Evolutionary conservation across 92 coral and sea anemone genomes (phyloP), one percentile per base, ranked within the genome.

Genomic region (Zoanthus sansibaricus): DNA sequence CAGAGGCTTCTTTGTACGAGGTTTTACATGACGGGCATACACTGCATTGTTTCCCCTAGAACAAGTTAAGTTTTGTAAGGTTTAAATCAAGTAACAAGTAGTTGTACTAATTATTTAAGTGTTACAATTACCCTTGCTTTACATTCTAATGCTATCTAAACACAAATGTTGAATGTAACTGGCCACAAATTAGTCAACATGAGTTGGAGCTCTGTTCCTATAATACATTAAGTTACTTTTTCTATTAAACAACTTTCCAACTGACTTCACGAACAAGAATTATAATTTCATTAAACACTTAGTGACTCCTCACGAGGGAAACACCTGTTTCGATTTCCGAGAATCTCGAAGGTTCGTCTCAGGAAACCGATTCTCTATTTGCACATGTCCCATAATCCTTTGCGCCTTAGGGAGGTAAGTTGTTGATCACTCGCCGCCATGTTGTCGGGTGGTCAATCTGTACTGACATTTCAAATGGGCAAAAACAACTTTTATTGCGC

Each of bases 21-120:
- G 6, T 79, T 0, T 89, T 86, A 59, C 99, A 97, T 33, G 86
- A 61, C 79, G 97, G 89, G 68, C 99, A 97, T 17, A 59, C 52
- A 9, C 88, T 89, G 76, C 90, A 88, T 46, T 56, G 49, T 9
- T 7, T 8, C 32, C 17, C 46, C 61, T 51, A 30, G 15, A 25
- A 12, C 45, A 76, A 76, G 12, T 51, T 56, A 21, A 14, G 67
- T 0, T 33, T 9, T 13, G 52, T 25, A 4, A 30, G 16, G 18
- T 14, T 14, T 58, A 10, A 25, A 25, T 25, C 62, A 56, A 56
- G 62, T 58, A 52, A 52, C 66, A 58, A 11, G 66, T 14, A 11
- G 66, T 58, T 58, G 16, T 58, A 11, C 18, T 1, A 0, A 14
- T 58, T 14, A 58, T 14, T 11, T 11, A 58, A 58, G 16, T 58